These are phyloP conservation scores for Ypsolopha scabrella DNA, from an alignment of 2,888 invertebrate species.

Conservation along the genomic window DNA sequence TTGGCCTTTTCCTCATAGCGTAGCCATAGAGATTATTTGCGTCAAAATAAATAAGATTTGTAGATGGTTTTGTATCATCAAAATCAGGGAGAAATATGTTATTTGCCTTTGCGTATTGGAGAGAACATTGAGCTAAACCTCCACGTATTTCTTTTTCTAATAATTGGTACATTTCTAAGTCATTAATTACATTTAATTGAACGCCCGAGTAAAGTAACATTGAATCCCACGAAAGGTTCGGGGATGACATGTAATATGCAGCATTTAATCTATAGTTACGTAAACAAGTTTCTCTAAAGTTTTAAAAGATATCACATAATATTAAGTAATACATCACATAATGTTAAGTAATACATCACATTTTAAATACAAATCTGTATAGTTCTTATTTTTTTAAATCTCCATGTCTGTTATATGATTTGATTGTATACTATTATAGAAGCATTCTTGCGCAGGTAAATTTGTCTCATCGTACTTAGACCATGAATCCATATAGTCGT, in stretches of 20 bases:
- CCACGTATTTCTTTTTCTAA: neutral
- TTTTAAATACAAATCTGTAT: constrained; percentile 9
- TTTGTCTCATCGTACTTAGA: constrained; percentile 4
- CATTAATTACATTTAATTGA: neutral
- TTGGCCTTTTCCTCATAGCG: neutral
- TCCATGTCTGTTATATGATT: constrained; percentile 1
- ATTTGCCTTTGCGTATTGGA: neutral
- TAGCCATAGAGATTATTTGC: neutral
- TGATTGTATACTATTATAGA: constrained; percentile 3
- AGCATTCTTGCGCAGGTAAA: constrained; percentile 2
- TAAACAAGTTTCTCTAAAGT: constrained; percentile 6
- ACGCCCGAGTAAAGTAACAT: constrained; percentile 8
- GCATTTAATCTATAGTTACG: constrained; percentile 7
- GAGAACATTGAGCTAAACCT: neutral
- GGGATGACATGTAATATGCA: constrained; percentile 4
- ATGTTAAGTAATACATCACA: constrained; percentile 9
- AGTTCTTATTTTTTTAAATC: constrained; percentile 6
- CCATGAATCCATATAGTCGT: constrained; percentile 9
- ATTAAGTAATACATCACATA: too few relatives aligned
- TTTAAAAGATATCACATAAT: constrained; percentile 8
- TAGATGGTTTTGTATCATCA: neutral
- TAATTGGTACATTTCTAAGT: neutral
- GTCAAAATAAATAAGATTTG: neutral
- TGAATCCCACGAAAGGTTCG: constrained; percentile 8
- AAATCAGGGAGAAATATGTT: neutral